Evolutionary conservation across 2,113 vertebrate genomes (phyloP).

Genomic region (Cervus canadensis): DNA sequence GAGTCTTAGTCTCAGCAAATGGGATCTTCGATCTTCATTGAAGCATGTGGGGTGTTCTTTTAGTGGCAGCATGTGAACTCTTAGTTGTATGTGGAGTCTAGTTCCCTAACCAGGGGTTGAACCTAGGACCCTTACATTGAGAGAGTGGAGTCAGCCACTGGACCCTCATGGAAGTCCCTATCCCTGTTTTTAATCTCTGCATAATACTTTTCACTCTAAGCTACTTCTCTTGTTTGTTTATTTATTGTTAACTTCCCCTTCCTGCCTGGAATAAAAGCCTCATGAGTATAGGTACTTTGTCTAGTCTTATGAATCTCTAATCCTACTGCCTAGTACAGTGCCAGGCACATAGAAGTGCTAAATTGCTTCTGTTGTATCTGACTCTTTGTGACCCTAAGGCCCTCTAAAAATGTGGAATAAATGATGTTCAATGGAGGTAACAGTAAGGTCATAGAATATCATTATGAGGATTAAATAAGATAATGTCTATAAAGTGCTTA

Average conservation of each 20-base stretch:
- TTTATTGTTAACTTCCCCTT: not conserved
- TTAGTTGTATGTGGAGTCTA: not conserved
- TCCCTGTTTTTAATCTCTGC: not conserved
- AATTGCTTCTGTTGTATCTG: not conserved
- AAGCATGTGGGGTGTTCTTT: not conserved
- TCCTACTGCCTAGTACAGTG: not conserved
- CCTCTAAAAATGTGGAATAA: not conserved
- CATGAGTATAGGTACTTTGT: not conserved
- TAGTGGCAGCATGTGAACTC: fast-evolving
- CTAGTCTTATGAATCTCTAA: not conserved
- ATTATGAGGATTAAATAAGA: not conserved
- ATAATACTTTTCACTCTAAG: not conserved
- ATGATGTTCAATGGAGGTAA: not conserved
- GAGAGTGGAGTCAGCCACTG: not conserved
- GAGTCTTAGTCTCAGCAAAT: not conserved
- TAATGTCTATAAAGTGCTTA: not conserved
- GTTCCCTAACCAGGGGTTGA: not conserved
- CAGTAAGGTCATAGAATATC: not conserved
- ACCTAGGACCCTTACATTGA: not conserved
- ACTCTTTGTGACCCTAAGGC: not conserved
- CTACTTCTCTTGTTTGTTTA: not conserved
- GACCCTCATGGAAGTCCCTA: not conserved
- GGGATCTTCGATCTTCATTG: not conserved
- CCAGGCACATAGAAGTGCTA: not conserved
- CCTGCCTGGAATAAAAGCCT: not conserved